phyloP scores from a whole-genome alignment of 2,888 invertebrate species.

The Machimus atricapillus region DNA sequence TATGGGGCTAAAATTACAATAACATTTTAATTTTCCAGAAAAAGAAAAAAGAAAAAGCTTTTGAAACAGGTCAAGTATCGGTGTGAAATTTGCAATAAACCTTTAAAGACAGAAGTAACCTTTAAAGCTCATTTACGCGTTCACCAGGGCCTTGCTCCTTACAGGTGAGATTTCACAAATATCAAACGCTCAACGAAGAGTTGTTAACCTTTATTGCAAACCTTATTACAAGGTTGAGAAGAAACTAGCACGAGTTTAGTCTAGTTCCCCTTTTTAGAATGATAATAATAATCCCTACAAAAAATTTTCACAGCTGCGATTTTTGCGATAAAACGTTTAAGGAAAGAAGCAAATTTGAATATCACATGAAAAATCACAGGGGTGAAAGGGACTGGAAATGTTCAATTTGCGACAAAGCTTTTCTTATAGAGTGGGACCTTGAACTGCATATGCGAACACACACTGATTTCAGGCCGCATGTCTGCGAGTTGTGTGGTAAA shows the following conservation, averaged over 20 bases:
- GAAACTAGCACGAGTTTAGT: too few species aligned
- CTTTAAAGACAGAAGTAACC: background rate
- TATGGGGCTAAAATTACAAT: background rate
- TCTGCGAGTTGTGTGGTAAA: constrained; percentile 29
- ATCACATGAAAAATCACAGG: constrained; percentile 31
- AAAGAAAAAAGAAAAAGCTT: background rate
- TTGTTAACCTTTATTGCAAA: too few species aligned
- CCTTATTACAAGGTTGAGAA: too few species aligned
- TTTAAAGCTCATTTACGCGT: background rate
- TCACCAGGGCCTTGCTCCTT: constrained; percentile 2
- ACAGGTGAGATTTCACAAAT: background rate
- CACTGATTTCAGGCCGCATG: background rate
- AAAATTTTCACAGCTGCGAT: background rate
- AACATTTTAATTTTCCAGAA: background rate
- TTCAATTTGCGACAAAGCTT: background rate
- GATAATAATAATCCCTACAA: too few species aligned
- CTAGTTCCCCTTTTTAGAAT: too few species aligned
- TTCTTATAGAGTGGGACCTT: constrained; percentile 12
- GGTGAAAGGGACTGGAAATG: constrained; percentile 8
- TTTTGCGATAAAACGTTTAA: constrained; percentile 5
- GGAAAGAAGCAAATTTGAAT: background rate
- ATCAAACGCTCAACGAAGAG: too few species aligned
- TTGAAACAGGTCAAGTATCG: background rate
- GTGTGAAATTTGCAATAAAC: background rate
- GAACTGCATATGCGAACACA: constrained; percentile 14